Percentiles rank a stretch among this genome's conserved stretches.
Evolutionary conservation across 2,113 vertebrate genomes (phyloP).

Genomic region (Amazona vittata): DNA sequence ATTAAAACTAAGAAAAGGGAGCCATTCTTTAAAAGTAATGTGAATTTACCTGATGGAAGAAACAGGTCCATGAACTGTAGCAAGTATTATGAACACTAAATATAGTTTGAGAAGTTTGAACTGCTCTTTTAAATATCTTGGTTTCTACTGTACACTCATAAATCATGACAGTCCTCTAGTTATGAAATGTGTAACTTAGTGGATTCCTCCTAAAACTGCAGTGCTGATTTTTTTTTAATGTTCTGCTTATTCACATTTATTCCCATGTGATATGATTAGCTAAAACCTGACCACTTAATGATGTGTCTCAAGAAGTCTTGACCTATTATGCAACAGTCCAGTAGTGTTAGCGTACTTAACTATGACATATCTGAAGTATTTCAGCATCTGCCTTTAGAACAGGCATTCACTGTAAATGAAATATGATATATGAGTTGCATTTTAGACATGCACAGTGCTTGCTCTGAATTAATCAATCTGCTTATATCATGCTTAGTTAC

Average conservation of each 20-base stretch:
- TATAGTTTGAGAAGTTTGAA: not conserved
- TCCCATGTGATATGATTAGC: not conserved
- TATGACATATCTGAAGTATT: not conserved
- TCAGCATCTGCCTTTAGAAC: not conserved
- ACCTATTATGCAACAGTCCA: not conserved
- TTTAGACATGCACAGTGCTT: not conserved
- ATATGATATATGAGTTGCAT: not conserved
- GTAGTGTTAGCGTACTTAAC: not conserved
- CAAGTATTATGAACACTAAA: not conserved
- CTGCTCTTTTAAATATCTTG: not conserved
- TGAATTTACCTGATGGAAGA: conserved; percentile 35
- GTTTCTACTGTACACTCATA: not conserved
- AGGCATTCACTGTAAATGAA: fast-evolving
- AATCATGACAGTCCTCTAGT: not conserved
- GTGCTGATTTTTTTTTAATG: not conserved
- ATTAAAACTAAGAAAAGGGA: conserved; percentile 24
- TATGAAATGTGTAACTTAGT: not conserved
- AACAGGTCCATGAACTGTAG: not conserved
- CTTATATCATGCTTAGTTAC: not conserved
- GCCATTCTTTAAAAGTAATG: conserved; percentile 25
- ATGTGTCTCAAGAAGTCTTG: not conserved
- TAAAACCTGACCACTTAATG: not conserved
- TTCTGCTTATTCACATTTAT: not conserved
- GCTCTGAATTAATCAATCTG: not conserved
- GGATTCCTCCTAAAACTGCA: not conserved